phyloP scores from a whole-genome alignment of 2,888 invertebrate species.

The Xestoiulus laeticollis region DNA sequence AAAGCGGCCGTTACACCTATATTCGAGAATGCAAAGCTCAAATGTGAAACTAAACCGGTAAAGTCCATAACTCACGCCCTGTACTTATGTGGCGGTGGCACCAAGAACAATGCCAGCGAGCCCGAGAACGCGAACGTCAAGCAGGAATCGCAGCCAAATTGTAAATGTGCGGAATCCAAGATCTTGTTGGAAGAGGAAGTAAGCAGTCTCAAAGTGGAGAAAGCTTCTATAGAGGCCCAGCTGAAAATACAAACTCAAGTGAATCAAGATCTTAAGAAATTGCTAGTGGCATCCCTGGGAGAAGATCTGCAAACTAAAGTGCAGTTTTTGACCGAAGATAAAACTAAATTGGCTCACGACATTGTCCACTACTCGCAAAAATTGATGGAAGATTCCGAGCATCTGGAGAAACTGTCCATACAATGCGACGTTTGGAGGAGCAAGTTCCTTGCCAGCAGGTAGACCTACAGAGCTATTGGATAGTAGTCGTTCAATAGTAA shows the following conservation, averaged over 20 bases:
- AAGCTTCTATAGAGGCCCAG: constrained; percentile 78
- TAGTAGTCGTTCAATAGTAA: not conserved
- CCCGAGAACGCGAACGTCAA: not conserved
- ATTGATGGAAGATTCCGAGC: constrained; percentile 79
- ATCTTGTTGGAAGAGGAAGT: constrained; percentile 48
- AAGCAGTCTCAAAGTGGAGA: constrained; percentile 71
- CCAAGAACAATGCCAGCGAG: not conserved
- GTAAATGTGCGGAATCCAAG: constrained; percentile 32
- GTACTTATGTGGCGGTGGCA: not conserved
- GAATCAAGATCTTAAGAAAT: constrained; percentile 81
- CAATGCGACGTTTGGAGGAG: constrained; percentile 97
- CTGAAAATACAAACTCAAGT: constrained; percentile 86
- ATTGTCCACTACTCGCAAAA: constrained; percentile 85
- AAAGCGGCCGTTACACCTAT: constrained; percentile 85
- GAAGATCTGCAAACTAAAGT: constrained; percentile 91
- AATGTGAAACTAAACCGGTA: not conserved
- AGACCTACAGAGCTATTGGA: constrained; percentile 57
- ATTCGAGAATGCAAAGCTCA: constrained; percentile 61
- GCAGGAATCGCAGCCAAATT: constrained; percentile 7
- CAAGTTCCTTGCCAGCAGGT: constrained; percentile 94
- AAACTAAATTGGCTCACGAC: constrained; percentile 85
- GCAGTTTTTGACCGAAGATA: constrained; percentile 90
- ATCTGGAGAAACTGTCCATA: constrained; percentile 90
- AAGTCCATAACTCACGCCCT: not conserved
- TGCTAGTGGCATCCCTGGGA: constrained; percentile 93